Percentiles rank a stretch among this genome's conserved stretches.
phyloP scores from a whole-genome alignment of 2,113 vertebrate genomes.

The Mystacornis crossleyi region DNA sequence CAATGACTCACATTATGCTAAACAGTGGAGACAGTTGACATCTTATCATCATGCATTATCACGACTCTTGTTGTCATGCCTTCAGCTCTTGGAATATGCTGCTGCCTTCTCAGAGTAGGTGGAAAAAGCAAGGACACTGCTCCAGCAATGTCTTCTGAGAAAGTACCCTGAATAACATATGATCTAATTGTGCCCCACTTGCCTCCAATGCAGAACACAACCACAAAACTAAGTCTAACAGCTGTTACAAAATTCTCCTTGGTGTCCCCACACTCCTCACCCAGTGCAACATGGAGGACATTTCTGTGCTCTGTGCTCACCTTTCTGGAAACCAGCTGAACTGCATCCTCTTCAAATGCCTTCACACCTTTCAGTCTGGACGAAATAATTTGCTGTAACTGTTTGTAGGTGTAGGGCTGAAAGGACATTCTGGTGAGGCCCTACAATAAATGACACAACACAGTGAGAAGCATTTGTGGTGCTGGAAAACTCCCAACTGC shows the following conservation, averaged over 20 bases:
- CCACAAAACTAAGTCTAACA: not conserved
- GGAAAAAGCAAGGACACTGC: not conserved
- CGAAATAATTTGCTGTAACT: slow-evolving; percentile 90
- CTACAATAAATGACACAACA: slow-evolving; percentile 65
- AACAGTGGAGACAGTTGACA: slow-evolving; percentile 3
- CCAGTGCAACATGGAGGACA: not conserved
- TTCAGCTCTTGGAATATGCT: not conserved
- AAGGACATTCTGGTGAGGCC: slow-evolving; percentile 97
- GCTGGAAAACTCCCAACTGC: not conserved
- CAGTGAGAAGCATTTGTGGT: not conserved
- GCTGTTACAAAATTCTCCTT: not conserved
- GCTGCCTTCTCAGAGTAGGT: not conserved
- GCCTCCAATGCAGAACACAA: not conserved
- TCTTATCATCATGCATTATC: not conserved
- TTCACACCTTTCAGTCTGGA: slow-evolving; percentile 86
- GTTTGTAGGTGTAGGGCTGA: slow-evolving; percentile 93
- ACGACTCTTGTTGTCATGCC: not conserved
- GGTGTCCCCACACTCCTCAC: too few relatives aligned
- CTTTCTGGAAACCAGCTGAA: slow-evolving; percentile 94
- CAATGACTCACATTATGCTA: not conserved
- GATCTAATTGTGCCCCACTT: not conserved
- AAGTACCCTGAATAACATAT: not conserved
- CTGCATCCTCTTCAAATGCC: slow-evolving; percentile 93
- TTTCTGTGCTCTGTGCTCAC: slow-evolving; percentile 55
- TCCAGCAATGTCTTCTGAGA: not conserved